These are phyloP conservation scores for Ophion costatus DNA, from an alignment of 2,888 invertebrate genomes.

Conservation along the genomic window DNA sequence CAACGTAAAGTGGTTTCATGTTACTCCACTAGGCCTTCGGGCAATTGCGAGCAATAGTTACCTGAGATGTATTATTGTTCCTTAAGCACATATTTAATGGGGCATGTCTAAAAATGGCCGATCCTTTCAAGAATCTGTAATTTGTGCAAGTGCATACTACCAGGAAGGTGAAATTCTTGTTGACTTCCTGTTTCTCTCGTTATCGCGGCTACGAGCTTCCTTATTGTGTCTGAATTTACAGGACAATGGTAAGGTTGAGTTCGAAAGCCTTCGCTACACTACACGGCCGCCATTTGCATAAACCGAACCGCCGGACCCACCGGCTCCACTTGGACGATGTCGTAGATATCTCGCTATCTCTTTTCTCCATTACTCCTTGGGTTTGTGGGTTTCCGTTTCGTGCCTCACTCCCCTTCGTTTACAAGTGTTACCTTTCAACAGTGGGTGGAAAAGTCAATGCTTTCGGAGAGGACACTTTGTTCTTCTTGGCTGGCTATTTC, in stretches of 20 bases:
- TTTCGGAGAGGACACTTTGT: constrained; percentile 12
- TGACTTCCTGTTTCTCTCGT: constrained; percentile 42
- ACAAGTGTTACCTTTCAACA: constrained; percentile 7
- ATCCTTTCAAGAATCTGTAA: constrained; percentile 28
- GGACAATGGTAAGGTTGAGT: not conserved
- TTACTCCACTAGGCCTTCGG: not conserved
- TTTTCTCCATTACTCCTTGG: not conserved
- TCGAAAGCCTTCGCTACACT: constrained; percentile 17
- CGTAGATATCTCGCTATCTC: constrained; percentile 18
- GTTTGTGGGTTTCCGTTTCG: not conserved
- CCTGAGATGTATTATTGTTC: no score
- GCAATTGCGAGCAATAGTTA: no score
- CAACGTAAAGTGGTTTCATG: not conserved
- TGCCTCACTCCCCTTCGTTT: not conserved
- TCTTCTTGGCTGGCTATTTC: constrained; percentile 18
- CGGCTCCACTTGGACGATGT: not conserved
- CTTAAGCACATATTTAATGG: not conserved
- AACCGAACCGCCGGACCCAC: constrained; percentile 45
- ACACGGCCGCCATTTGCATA: constrained; percentile 58
- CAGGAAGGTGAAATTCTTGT: constrained; percentile 53
- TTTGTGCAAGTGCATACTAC: constrained; percentile 23
- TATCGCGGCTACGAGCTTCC: constrained; percentile 17
- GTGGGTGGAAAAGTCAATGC: constrained; percentile 10
- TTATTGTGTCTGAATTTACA: not conserved
- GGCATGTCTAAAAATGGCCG: not conserved